Conservation (phyloP, 2,888 invertebrate genomes). For the Drosophila quinaria region DNA sequence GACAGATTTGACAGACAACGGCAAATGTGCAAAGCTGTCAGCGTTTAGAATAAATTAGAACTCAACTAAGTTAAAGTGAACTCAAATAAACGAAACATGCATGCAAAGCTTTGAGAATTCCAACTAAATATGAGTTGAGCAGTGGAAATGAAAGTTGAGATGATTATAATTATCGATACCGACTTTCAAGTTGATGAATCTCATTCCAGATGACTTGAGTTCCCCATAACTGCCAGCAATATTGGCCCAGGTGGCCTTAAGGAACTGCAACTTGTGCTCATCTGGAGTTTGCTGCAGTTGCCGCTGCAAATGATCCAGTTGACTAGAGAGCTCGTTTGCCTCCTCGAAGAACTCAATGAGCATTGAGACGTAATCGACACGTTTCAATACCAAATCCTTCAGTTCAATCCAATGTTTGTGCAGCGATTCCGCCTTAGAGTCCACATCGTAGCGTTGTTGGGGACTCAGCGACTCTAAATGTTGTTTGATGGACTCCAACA, state of each 20-base stretch:
- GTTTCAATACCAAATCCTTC: conserved; percentile 87
- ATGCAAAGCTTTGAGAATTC: conserved; percentile 68
- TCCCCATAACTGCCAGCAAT: conserved; percentile 89
- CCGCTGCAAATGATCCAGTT: conserved; percentile 89
- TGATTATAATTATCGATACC: conserved; percentile 76
- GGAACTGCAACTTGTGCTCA: conserved; percentile 87
- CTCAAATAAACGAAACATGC: conserved; percentile 36
- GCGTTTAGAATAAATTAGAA: conserved; percentile 45
- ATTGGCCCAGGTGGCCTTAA: conserved; percentile 87
- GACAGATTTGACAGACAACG: conserved; percentile 36
- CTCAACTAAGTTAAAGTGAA: conserved; percentile 19
- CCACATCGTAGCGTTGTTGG: conserved; percentile 88
- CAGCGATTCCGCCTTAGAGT: conserved; percentile 88
- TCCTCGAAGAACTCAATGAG: conserved; percentile 91
- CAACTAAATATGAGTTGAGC: conserved; percentile 28
- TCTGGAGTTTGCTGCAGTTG: conserved; percentile 87
- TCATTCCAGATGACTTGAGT: conserved; percentile 89
- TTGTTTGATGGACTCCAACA: conserved; percentile 88
- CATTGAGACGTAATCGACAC: conserved; percentile 89
- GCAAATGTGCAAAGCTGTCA: conserved; percentile 66
- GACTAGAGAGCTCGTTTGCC: conserved; percentile 88
- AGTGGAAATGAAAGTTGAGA: not conserved
- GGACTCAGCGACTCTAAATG: conserved; percentile 89
- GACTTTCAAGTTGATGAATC: conserved; percentile 87
- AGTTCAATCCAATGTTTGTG: conserved; percentile 89